phyloP scores from a whole-genome alignment of 2,113 vertebrate genomes.

The Callospermophilus lateralis region DNA sequence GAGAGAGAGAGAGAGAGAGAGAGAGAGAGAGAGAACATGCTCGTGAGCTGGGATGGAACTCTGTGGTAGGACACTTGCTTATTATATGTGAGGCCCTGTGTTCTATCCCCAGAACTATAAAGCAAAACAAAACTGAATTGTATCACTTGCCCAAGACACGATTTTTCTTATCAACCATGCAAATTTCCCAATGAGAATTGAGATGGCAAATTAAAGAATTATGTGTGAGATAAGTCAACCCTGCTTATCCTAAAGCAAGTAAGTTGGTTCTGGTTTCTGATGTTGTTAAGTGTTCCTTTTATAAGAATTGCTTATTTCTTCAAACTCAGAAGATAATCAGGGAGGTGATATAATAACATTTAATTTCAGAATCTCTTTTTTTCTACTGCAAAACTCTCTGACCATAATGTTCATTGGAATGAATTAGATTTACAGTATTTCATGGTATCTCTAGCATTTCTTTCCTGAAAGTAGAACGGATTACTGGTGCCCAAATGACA shows the following conservation, averaged over 20 bases:
- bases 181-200: slow-evolving; percentile 51
- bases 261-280: slow-evolving; percentile 34
- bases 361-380: slow-evolving; percentile 20
- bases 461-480: slow-evolving; percentile 42
- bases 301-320: slow-evolving; percentile 60
- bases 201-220: slow-evolving; percentile 12
- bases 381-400: slow-evolving; percentile 27
- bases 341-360: slow-evolving; percentile 35
- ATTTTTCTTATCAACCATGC: slow-evolving; percentile 2
- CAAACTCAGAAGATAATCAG: not conserved
- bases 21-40: too few relatives aligned
- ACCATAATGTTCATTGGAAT: slow-evolving; percentile 29
- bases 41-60: not conserved
- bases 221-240: slow-evolving; percentile 26
- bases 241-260: slow-evolving; percentile 54
- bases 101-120: too few relatives aligned
- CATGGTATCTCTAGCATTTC: not conserved
- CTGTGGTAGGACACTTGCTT: not conserved
- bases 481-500: not conserved
- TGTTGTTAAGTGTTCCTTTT: slow-evolving; percentile 42
- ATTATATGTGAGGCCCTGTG: not conserved
- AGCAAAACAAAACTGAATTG: not conserved
- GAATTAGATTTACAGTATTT: not conserved
- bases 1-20: too few relatives aligned
- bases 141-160: not conserved